A percentile compares a stretch with the other conserved stretches of the same genome.
Conservation (phyloP, 2,113 vertebrate genomes). For the Hiodon alosoides region DNA sequence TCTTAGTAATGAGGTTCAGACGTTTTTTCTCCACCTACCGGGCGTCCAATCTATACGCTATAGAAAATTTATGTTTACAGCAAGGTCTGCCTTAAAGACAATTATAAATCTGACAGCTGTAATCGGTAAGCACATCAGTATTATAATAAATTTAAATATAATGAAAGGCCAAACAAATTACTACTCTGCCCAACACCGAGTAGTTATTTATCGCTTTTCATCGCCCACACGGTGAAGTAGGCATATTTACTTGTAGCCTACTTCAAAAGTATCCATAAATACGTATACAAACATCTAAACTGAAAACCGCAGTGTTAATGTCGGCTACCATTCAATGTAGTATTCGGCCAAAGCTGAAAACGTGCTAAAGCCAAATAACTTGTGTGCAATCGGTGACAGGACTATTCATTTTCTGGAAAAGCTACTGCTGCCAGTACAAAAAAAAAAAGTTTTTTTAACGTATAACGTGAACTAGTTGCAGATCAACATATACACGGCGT, state of each 20-base stretch:
- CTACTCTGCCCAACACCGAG: not conserved
- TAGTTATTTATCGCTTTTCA: conserved; percentile 17
- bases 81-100: conserved; percentile 16
- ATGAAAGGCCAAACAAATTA: conserved; percentile 25
- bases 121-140: conserved; percentile 17
- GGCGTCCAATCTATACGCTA: not conserved
- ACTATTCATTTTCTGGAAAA: too few species aligned
- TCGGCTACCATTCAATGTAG: not conserved
- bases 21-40: conserved; percentile 6
- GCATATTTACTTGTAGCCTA: not conserved
- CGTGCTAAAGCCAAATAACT: not conserved
- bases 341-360: not conserved
- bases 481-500: too few species aligned
- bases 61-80: conserved; percentile 18
- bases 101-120: conserved; percentile 19
- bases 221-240: not conserved
- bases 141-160: conserved; percentile 29
- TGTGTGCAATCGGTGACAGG: not conserved
- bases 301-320: not conserved
- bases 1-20: conserved; percentile 12
- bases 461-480: too few species aligned
- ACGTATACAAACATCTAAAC: not conserved
- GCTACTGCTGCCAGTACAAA: too few species aligned
- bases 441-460: too few species aligned
- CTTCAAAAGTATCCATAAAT: not conserved